Conservation (phyloP, 2,797 vertebrate genomes). For the Sylvilagus floridanus region DNA sequence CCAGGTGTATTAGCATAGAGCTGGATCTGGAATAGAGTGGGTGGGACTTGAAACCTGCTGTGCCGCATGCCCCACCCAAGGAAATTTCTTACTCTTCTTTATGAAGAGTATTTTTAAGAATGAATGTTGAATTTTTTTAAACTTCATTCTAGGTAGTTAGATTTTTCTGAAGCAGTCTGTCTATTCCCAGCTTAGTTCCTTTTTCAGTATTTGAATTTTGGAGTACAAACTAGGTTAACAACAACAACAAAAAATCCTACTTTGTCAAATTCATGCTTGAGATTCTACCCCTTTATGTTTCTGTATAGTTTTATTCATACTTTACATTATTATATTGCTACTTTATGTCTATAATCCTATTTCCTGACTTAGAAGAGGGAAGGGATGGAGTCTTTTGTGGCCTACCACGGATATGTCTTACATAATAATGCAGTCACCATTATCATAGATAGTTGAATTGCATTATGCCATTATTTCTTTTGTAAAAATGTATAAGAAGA, state of each 20-base stretch:
- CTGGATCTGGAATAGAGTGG: too few species aligned
- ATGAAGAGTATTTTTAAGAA: background rate
- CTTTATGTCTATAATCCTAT: background rate
- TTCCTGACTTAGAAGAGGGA: background rate
- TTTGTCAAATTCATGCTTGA: conserved; percentile 27
- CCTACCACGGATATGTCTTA: background rate
- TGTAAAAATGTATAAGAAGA: background rate
- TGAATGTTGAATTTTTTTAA: background rate
- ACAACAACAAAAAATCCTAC: too few species aligned
- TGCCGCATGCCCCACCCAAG: too few species aligned
- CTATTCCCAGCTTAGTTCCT: background rate
- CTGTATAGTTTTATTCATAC: too few species aligned
- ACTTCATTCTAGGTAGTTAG: background rate
- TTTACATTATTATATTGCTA: background rate
- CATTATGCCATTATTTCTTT: background rate
- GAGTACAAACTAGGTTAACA: background rate
- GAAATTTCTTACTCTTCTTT: background rate
- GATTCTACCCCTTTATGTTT: background rate
- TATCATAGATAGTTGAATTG: background rate
- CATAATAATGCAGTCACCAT: background rate
- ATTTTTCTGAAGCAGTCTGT: background rate
- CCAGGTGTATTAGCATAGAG: too few species aligned
- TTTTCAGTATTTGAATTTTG: conserved; percentile 45
- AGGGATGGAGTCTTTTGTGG: background rate
- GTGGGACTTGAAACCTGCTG: too few species aligned